A percentile compares a stretch with the other conserved stretches of the same genome.
Conservation (phyloP, 2,113 vertebrate species). For the Hippocampus abdominalis region DNA sequence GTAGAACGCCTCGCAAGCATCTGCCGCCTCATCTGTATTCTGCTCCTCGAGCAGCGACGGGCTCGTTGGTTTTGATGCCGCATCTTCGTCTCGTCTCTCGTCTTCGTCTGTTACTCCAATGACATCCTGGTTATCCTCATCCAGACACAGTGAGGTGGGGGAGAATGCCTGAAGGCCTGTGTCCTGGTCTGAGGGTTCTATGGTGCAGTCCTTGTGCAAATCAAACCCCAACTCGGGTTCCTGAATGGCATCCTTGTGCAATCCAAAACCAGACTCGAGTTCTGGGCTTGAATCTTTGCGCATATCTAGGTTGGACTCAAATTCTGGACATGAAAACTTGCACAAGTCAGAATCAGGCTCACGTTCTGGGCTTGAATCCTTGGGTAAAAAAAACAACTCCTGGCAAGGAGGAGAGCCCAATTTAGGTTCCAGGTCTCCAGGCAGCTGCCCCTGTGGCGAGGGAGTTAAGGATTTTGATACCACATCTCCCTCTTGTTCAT, state of each 20-base stretch:
- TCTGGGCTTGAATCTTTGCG: not conserved
- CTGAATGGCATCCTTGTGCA: not conserved
- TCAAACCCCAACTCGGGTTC: not conserved
- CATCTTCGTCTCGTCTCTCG: no score
- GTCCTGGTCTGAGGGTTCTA: not conserved
- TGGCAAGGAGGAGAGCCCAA: not conserved
- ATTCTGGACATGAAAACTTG: not conserved
- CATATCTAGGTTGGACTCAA: not conserved
- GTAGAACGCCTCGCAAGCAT: conserved; percentile 2
- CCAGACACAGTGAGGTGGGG: not conserved
- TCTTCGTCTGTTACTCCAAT: not conserved
- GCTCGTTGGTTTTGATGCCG: not conserved
- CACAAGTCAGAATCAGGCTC: not conserved
- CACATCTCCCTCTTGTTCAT: not conserved
- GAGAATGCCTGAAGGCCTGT: not conserved
- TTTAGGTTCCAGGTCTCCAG: not conserved
- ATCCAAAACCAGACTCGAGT: no score
- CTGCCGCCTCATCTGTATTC: not conserved
- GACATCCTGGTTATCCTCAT: not conserved
- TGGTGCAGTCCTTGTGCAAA: not conserved
- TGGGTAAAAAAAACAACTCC: not conserved
- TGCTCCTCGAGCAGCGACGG: not conserved
- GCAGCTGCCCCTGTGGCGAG: not conserved
- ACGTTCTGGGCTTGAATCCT: not conserved
- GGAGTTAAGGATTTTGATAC: not conserved